Evolutionary conservation across 2,888 invertebrate species (phyloP).

Genomic region (Heliconius erato): DNA sequence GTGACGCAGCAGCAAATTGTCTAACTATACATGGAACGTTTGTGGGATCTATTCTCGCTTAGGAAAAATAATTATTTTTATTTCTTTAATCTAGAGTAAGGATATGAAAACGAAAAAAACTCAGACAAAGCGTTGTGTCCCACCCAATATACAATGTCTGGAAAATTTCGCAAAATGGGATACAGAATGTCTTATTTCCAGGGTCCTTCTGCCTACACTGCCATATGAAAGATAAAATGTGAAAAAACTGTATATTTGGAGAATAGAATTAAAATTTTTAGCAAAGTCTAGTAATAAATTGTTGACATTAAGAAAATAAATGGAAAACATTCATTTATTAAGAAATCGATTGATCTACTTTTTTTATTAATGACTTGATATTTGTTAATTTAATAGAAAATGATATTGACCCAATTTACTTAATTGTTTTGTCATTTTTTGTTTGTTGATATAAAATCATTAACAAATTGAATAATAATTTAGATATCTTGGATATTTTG

Average conservation of each 20-base stretch:
- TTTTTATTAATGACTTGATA: constrained; percentile 21
- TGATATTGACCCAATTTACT: constrained; percentile 19
- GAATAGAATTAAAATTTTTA: background rate
- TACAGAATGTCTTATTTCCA: too few relatives aligned
- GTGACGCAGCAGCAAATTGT: too few relatives aligned
- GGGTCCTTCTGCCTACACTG: background rate
- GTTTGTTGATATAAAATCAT: constrained; percentile 10
- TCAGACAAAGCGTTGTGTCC: too few relatives aligned
- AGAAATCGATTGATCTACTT: constrained; percentile 20
- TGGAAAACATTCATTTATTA: background rate
- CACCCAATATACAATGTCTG: too few relatives aligned
- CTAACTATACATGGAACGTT: too few relatives aligned
- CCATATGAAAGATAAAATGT: background rate
- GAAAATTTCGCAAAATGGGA: too few relatives aligned
- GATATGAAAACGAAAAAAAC: too few relatives aligned
- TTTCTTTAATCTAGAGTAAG: too few relatives aligned
- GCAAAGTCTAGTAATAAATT: background rate
- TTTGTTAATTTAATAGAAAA: constrained; percentile 23
- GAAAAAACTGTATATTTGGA: background rate
- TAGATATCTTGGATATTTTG: background rate
- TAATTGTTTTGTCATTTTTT: constrained; percentile 16
- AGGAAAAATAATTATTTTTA: too few relatives aligned
- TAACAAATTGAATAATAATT: constrained; percentile 14
- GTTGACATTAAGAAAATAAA: background rate
- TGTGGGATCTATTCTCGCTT: too few relatives aligned